These are phyloP conservation scores for Clarias macrocephalus DNA, from an alignment of 2,113 vertebrate genomes.

Conservation along the genomic window DNA sequence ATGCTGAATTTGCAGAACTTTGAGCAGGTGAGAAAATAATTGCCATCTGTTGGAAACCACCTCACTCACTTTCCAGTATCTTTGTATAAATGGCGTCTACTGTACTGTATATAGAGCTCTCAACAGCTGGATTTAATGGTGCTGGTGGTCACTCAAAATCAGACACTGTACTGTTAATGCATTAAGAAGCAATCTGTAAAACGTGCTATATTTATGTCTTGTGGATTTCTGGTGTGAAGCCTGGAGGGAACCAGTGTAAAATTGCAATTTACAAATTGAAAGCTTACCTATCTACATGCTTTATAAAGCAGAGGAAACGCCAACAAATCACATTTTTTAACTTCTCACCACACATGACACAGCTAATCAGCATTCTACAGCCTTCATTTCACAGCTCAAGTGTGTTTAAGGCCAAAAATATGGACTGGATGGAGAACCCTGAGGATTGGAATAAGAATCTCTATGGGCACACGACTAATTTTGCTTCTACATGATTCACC, in stretches of 20 bases:
- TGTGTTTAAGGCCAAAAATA: neutral
- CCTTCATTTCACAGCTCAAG: neutral
- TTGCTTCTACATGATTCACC: neutral
- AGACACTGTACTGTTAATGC: neutral
- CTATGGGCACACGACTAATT: too few species aligned
- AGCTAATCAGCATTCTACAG: neutral
- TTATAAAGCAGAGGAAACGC: neutral
- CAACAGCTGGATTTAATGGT: conserved; percentile 11
- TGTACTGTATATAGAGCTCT: neutral
- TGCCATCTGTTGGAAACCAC: conserved; percentile 2
- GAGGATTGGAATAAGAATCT: neutral
- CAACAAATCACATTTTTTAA: neutral
- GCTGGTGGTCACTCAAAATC: neutral
- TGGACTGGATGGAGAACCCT: neutral
- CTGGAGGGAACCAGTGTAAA: neutral
- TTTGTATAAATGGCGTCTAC: neutral
- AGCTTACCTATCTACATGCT: neutral
- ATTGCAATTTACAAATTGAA: neutral
- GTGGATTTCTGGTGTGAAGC: neutral
- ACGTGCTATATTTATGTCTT: neutral
- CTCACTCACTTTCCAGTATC: neutral
- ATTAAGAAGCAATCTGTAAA: neutral
- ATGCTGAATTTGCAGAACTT: neutral
- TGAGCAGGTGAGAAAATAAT: neutral
- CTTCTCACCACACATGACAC: neutral